These are phyloP conservation scores for Seriola dumerili DNA, from an alignment of 2,113 vertebrate species.

Conservation along the genomic window DNA sequence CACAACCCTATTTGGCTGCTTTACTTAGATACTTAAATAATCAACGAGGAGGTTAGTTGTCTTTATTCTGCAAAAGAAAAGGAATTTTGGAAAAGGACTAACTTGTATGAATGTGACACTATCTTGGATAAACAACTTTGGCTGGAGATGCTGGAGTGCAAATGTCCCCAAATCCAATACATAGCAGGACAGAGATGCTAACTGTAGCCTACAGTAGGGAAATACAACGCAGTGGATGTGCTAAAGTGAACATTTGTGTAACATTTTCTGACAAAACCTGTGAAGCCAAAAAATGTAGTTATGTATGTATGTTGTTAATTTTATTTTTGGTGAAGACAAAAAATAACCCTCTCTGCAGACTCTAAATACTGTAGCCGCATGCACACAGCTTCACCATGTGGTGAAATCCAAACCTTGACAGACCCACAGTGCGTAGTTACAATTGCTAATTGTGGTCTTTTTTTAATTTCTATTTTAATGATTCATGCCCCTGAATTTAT, in stretches of 20 bases:
- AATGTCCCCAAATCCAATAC: background rate
- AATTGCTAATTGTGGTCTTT: background rate
- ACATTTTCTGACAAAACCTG: background rate
- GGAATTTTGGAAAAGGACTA: background rate
- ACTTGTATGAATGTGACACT: background rate
- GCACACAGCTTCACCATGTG: background rate
- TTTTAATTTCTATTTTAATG: background rate
- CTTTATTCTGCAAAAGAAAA: background rate
- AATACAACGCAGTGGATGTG: too few species aligned
- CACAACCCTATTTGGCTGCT: background rate
- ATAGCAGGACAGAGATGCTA: conserved; percentile 1
- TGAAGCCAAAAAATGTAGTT: background rate
- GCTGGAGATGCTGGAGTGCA: background rate
- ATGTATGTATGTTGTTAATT: background rate
- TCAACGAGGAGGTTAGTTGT: background rate
- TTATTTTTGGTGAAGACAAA: background rate
- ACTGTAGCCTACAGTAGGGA: background rate
- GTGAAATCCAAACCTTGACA: background rate
- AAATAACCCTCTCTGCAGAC: background rate
- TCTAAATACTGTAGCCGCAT: background rate
- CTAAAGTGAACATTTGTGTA: too few species aligned
- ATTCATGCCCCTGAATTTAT: conserved; percentile 19
- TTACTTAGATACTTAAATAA: background rate
- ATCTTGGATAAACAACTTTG: background rate
- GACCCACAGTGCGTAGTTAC: background rate